Conservation (phyloP, 2,797 vertebrate species). For the Poliocrania exsul region DNA sequence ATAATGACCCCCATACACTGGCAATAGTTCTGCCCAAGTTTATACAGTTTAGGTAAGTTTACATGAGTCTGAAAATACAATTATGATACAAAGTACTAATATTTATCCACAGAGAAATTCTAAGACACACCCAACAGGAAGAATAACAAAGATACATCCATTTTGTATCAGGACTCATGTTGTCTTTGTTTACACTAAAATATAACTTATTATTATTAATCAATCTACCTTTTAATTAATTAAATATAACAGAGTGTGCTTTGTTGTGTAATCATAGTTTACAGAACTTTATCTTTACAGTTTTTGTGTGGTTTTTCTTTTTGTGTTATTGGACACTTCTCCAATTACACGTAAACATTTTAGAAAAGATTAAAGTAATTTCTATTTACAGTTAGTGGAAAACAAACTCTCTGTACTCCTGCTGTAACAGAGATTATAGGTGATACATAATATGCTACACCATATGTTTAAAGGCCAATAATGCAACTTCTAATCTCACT, state of each 20-base stretch:
- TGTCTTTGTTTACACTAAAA: constrained; percentile 32
- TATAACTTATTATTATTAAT: constrained; percentile 44
- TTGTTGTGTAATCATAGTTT: constrained; percentile 58
- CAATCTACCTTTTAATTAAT: constrained; percentile 52
- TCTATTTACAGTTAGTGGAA: constrained; percentile 67
- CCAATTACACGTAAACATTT: constrained; percentile 69
- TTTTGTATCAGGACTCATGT: background rate
- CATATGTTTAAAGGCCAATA: constrained; percentile 88
- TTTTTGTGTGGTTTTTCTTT: constrained; percentile 7
- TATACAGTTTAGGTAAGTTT: background rate
- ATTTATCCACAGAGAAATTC: background rate
- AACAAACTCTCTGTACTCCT: constrained; percentile 59
- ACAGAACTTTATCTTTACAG: constrained; percentile 47
- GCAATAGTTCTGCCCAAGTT: background rate
- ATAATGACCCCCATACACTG: background rate
- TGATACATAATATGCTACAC: constrained; percentile 76
- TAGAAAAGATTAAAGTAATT: constrained; percentile 68
- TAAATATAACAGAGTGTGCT: constrained; percentile 60
- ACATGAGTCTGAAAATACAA: background rate
- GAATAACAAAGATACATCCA: background rate
- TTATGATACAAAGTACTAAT: background rate
- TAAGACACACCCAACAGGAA: background rate
- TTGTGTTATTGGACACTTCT: constrained; percentile 49
- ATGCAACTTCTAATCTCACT: constrained; percentile 90
- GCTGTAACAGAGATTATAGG: constrained; percentile 68